phyloP scores from a whole-genome alignment of 2,113 vertebrate genomes.

The Pungitius pungitius region DNA sequence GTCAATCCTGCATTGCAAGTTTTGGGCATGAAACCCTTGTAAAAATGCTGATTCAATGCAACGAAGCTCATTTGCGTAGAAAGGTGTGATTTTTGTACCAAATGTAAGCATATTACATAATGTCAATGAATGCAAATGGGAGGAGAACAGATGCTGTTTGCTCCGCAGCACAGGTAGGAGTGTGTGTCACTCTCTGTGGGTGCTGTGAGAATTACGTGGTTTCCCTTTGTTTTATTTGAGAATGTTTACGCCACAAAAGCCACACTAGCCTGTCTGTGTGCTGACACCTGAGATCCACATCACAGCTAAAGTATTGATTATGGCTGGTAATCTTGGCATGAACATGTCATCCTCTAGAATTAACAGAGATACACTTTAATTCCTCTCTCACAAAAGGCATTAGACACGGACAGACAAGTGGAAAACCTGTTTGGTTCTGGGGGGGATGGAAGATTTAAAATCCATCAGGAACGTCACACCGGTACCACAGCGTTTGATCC shows the following conservation, averaged over 20 bases:
- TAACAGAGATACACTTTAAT: slow-evolving; percentile 4
- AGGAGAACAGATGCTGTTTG: not conserved
- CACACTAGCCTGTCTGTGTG: not conserved
- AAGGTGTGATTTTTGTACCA: not conserved
- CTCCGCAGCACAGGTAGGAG: not conserved
- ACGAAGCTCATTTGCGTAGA: not conserved
- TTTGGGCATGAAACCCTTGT: not conserved
- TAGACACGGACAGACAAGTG: slow-evolving; percentile 18
- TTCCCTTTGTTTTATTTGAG: not conserved
- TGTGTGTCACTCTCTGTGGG: not conserved
- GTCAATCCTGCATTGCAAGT: not conserved
- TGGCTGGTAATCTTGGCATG: not conserved
- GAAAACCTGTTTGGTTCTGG: slow-evolving; percentile 16
- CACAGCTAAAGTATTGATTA: not conserved
- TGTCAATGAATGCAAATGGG: not conserved
- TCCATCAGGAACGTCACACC: slow-evolving; percentile 28
- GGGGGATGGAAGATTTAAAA: slow-evolving; percentile 11
- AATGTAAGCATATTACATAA: not conserved
- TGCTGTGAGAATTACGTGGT: not conserved
- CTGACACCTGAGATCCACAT: not conserved
- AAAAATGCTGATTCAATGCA: not conserved
- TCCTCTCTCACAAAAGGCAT: slow-evolving; percentile 1
- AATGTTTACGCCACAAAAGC: not conserved
- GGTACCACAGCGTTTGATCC: slow-evolving; percentile 19
- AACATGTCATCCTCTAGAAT: slow-evolving; percentile 12